Evolutionary conservation across 2,888 invertebrate genomes (phyloP).

Genomic region (Onchidella celtica): DNA sequence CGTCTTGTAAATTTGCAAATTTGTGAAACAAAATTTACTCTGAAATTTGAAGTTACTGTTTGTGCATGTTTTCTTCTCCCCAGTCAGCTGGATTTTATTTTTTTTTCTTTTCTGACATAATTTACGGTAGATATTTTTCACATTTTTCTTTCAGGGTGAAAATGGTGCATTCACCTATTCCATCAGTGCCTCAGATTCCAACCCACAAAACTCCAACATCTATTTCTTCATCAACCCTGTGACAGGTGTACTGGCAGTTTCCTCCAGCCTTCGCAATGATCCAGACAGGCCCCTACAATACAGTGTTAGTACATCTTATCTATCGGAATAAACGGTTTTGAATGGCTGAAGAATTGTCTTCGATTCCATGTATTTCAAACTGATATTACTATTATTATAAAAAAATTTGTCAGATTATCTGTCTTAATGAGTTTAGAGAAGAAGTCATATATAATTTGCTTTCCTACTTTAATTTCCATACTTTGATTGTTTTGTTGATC

Average conservation of each 20-base stretch:
- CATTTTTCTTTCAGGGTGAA: conserved; percentile 26
- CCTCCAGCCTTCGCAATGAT: conserved; percentile 50
- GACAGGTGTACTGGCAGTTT: conserved; percentile 60
- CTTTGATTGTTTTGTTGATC: neutral
- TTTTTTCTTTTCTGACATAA: too few relatives aligned
- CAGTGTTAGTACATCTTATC: conserved; percentile 39
- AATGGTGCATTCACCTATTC: conserved; percentile 53
- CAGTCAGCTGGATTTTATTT: too few relatives aligned
- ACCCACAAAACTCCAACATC: conserved; percentile 38
- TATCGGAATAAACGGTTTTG: neutral
- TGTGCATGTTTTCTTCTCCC: too few relatives aligned
- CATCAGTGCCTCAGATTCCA: conserved; percentile 47
- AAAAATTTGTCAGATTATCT: too few relatives aligned
- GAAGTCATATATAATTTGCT: too few relatives aligned
- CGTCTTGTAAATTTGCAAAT: too few relatives aligned
- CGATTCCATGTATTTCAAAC: too few relatives aligned
- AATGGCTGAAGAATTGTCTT: neutral
- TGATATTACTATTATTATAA: too few relatives aligned
- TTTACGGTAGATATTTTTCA: too few relatives aligned
- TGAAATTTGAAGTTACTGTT: too few relatives aligned
- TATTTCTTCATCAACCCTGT: conserved; percentile 52
- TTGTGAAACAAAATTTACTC: too few relatives aligned
- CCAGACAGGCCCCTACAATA: conserved; percentile 48
- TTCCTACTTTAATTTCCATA: neutral
- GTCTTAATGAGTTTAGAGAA: too few relatives aligned